These are phyloP conservation scores for Empis livida DNA, from an alignment of 2,888 invertebrate species.

Conservation along the genomic window DNA sequence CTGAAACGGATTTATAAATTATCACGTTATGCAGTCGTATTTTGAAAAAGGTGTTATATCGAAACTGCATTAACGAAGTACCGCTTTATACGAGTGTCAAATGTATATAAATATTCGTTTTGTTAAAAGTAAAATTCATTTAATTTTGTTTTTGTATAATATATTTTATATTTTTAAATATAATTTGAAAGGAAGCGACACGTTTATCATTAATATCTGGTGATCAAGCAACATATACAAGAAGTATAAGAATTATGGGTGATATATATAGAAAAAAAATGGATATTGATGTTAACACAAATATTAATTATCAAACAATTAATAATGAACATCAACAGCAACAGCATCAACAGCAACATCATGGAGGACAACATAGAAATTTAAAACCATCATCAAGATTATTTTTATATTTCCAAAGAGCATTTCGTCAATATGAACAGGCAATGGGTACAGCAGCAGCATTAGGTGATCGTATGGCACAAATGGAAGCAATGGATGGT, in stretches of 20 bases:
- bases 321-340: background rate
- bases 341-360: background rate
- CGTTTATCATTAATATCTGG: slow-evolving; percentile 65
- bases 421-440: slow-evolving; percentile 67
- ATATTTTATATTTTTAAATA: too few species aligned
- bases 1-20: too few species aligned
- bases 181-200: slow-evolving; percentile 77
- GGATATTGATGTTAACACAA: slow-evolving; percentile 52
- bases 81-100: too few species aligned
- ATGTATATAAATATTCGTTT: background rate
- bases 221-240: slow-evolving; percentile 72
- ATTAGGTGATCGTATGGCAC: slow-evolving; percentile 69
- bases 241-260: slow-evolving; percentile 70
- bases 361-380: background rate
- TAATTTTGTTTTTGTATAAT: slow-evolving; percentile 7
- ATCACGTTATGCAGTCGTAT: too few species aligned
- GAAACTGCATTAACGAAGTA: too few species aligned
- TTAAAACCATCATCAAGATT: background rate
- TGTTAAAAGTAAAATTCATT: background rate
- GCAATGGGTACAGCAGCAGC: slow-evolving; percentile 74
- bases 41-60: too few species aligned
- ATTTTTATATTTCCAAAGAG: slow-evolving; percentile 21
- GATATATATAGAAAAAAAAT: slow-evolving; percentile 73
- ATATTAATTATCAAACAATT: background rate
- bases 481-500: slow-evolving; percentile 85